Base-by-base conservation (phyloP, 2,113 vertebrate species). In the Paratilapia polleni region DNA sequence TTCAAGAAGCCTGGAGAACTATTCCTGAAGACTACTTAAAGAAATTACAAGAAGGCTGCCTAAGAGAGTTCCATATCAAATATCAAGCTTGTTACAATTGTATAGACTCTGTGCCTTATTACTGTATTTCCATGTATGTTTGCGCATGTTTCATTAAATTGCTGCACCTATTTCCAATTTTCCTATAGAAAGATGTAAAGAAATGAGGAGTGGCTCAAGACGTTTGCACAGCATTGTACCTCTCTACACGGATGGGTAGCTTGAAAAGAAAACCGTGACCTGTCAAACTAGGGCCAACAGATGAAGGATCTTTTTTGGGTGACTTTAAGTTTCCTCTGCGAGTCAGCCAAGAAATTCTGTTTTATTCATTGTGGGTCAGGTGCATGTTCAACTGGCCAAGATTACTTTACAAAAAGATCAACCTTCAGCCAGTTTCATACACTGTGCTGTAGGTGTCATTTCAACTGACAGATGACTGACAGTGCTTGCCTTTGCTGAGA, bases 171-270 rank as follows among this genome's bases (percentile, higher is more conserved):
- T n/a, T n/a, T n/a, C n/a, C n/a, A n/a, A n/a, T n/a, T n/a, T n/a
- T n/a, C n/a, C n/a, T n/a, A n/a, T n/a, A n/a, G n/a, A n/a, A n/a
- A n/a, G n/a, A n/a, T n/a, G n/a, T n/a, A n/a, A n/a, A n/a, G n/a
- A n/a, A n/a, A n/a, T n/a, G n/a, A n/a, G n/a, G n/a, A n/a, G n/a
- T n/a, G n/a, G n/a, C n/a, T n/a, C n/a, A n/a, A n/a, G n/a, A n/a
- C n/a, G n/a, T n/a, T n/a, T n/a, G n/a, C n/a, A n/a, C n/a, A n/a
- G n/a, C n/a, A n/a, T n/a, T n/a, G n/a, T n/a, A 1, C 38, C 57
- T 88, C 61, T 75, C 13, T 56, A 28, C 49, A 63, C 15, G 73
- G 34, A 82, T 34, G 59, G 85, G 64, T 85, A 82, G 38, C 15
- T 80, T 57, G 3, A 52, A 78, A 78, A 73, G 20, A 59, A 78